Conservation (phyloP, 2,113 vertebrate genomes). For the Rhinoderma darwinii region DNA sequence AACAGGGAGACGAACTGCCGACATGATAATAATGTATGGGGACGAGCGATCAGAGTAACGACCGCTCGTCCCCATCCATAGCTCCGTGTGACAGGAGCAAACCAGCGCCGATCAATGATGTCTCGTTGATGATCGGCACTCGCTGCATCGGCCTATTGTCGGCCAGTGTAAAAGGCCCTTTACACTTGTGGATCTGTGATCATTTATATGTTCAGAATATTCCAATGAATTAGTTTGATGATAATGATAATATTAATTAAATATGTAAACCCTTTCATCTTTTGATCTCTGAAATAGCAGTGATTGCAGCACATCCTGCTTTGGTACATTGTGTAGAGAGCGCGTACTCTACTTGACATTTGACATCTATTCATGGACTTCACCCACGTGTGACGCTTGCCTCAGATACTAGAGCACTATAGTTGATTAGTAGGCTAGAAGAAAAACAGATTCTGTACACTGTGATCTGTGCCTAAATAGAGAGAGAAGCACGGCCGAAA, state of each 20-base stretch:
- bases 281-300: background rate
- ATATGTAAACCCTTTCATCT: background rate
- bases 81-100: no score
- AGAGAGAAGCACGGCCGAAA: constrained; percentile 10
- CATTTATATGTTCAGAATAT: background rate
- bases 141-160: no score
- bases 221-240: background rate
- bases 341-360: constrained; percentile 46
- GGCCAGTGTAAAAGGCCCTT: no score
- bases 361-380: constrained; percentile 50
- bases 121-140: no score
- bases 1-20: no score
- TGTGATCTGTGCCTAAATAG: constrained; percentile 40
- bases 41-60: no score
- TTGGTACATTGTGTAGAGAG: constrained; percentile 39
- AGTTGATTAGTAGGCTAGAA: constrained; percentile 52
- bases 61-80: no score
- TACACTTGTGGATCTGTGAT: background rate
- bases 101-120: no score
- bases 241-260: background rate
- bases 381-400: constrained; percentile 46
- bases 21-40: no score
- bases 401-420: constrained; percentile 44
- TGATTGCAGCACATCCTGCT: background rate
- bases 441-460: constrained; percentile 55